Base-by-base conservation (phyloP, 2,888 invertebrate genomes). In the Brachyopa scutellaris region DNA sequence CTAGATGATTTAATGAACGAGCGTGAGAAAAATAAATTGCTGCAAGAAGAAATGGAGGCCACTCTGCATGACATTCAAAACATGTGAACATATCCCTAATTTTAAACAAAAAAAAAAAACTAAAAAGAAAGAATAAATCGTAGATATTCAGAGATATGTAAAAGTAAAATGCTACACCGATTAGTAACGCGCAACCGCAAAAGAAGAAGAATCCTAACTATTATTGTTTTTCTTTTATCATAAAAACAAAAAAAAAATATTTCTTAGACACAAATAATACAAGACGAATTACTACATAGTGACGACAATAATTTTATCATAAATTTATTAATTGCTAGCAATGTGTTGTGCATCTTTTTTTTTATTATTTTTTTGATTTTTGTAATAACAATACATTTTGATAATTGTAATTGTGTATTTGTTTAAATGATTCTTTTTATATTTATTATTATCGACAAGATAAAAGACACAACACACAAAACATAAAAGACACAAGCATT, bases 1-100 rank as follows among this genome's bases (percentile, higher is more conserved):
- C 91, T 95, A 99, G 99, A 98, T 94, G 97, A 97, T 92, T 95
- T 98, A 92, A 94, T 97, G 92, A 93, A 94, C 91, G 97, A 97
- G 93, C 96, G 96, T 92, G 96, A 96, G 93, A 97, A 97, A 94
- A 97, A 96, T 94, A 97, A 97, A 94, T 93, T 96, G 91, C 95
- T 99, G 91, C 96, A 97, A 92, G 97, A 97, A 92, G 99, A 99
- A 92, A 97, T 99, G 97, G 99, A 99, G 93, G 95, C 97, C 91
- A 97, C 98, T 90, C 95, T 99, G 93, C 97, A 97, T 94, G 99
- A 99, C 93, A 97, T 99, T 93, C 98, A 98, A 94, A 97, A 97
- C 93, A 98, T 98, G 97, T 98, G 96, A 95, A 93, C 73, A 57
- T 57, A 62, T 49, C 61, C 70, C 53, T 70, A 82, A 72, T 80